A percentile compares a stretch with the other conserved stretches of the same genome.
phyloP scores from a whole-genome alignment of 2,797 vertebrate species.

The Nyctibius grandis region DNA sequence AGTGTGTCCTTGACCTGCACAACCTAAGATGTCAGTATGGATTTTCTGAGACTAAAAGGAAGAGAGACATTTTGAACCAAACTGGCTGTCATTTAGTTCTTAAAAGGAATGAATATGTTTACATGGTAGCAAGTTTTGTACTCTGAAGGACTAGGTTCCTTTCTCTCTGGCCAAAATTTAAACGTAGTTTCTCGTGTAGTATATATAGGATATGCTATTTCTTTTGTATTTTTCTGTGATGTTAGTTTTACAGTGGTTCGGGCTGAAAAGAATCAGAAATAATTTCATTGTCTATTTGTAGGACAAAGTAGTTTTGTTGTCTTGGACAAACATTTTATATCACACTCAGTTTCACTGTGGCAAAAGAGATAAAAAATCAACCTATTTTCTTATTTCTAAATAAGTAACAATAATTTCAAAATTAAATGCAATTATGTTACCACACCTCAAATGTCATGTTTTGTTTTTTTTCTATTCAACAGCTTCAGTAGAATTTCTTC shows the following conservation, averaged over 20 bases:
- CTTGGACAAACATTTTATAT: not conserved
- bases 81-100: not conserved
- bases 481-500: not conserved
- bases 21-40: not conserved
- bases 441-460: not conserved
- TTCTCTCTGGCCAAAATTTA: not conserved
- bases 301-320: not conserved
- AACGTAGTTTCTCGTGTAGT: not conserved
- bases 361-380: not conserved
- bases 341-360: not conserved
- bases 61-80: not conserved
- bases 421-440: not conserved
- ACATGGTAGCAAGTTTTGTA: not conserved
- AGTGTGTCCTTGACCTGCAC: not conserved
- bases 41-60: not conserved
- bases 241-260: not conserved
- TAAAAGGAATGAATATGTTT: not conserved
- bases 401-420: not conserved
- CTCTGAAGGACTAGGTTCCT: not conserved
- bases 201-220: not conserved
- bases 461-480: not conserved
- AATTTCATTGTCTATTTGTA: not conserved
- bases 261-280: not conserved
- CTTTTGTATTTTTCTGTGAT: not conserved
- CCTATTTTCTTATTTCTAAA: not conserved